Conservation (phyloP, 1,140 invertebrate genomes). For the Marisa cornuarietis region DNA sequence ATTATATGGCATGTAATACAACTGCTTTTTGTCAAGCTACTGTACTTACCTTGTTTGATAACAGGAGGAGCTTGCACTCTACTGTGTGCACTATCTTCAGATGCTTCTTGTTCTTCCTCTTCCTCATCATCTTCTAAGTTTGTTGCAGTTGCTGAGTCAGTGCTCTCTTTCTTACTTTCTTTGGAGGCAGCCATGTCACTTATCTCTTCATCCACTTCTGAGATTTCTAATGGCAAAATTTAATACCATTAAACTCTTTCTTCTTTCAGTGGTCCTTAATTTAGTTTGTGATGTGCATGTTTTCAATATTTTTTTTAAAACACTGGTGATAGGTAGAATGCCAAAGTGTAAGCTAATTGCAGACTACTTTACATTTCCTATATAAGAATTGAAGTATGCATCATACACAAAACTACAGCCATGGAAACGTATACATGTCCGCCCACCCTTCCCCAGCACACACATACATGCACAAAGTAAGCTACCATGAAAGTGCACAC, state of each 20-base stretch:
- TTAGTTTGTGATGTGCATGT: neutral
- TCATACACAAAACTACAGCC: no score
- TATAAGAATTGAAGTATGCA: no score
- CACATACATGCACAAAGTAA: no score
- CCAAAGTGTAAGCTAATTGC: no score
- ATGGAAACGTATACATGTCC: no score
- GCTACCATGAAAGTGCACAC: no score
- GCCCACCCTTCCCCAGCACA: no score
- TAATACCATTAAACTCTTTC: neutral
- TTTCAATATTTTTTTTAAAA: neutral
- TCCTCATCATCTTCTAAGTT: neutral
- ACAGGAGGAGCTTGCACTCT: conserved; percentile 13
- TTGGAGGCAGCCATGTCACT: neutral
- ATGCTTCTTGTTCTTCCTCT: neutral
- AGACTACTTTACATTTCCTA: no score
- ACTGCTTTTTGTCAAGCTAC: no score
- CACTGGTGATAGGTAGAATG: no score
- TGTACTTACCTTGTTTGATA: conserved; percentile 8
- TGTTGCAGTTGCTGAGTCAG: neutral
- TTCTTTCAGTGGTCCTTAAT: neutral
- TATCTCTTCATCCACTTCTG: conserved; percentile 21
- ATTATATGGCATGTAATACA: no score
- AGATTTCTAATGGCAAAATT: conserved; percentile 15
- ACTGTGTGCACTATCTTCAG: neutral
- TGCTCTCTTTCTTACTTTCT: neutral